These are phyloP conservation scores for Acestrorhynchus altus DNA, from an alignment of 2,797 vertebrate species.

Conservation along the genomic window DNA sequence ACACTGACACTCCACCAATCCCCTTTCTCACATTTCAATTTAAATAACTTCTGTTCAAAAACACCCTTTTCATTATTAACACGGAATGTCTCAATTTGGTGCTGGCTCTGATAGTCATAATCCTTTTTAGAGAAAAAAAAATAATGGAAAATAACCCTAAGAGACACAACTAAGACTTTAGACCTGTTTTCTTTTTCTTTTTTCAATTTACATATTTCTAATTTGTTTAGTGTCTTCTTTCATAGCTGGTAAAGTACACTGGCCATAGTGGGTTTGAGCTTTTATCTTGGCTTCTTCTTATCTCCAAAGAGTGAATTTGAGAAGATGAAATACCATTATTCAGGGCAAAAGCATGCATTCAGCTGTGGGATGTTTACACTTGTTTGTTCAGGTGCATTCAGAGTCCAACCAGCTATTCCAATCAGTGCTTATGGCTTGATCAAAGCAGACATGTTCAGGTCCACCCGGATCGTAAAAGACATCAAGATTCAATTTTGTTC, in stretches of 20 bases:
- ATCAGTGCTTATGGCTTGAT: conserved; percentile 2
- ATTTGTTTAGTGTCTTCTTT: conserved; percentile 60
- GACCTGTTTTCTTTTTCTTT: not conserved
- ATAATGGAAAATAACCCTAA: conserved; percentile 45
- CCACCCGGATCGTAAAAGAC: conserved; percentile 7
- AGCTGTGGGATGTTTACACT: not conserved
- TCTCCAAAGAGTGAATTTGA: not conserved
- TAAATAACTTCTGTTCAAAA: conserved; percentile 39
- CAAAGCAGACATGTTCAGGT: not conserved
- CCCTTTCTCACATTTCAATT: conserved; percentile 21
- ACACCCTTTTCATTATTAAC: conserved; percentile 42
- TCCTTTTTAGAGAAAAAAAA: conserved; percentile 36
- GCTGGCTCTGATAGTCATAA: conserved; percentile 48
- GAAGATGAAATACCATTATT: conserved; percentile 6
- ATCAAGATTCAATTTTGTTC: not conserved
- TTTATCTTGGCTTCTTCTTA: conserved; percentile 29
- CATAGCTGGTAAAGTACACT: not conserved
- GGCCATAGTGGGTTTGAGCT: conserved; percentile 4
- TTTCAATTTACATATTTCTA: conserved; percentile 64
- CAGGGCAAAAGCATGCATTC: not conserved
- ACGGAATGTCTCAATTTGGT: conserved; percentile 50
- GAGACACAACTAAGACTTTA: conserved; percentile 33
- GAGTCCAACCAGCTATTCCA: not conserved
- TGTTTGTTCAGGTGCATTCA: not conserved
- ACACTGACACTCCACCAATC: not conserved